Conservation (phyloP, 2,888 invertebrate species). For the Cheilosia urbana region DNA sequence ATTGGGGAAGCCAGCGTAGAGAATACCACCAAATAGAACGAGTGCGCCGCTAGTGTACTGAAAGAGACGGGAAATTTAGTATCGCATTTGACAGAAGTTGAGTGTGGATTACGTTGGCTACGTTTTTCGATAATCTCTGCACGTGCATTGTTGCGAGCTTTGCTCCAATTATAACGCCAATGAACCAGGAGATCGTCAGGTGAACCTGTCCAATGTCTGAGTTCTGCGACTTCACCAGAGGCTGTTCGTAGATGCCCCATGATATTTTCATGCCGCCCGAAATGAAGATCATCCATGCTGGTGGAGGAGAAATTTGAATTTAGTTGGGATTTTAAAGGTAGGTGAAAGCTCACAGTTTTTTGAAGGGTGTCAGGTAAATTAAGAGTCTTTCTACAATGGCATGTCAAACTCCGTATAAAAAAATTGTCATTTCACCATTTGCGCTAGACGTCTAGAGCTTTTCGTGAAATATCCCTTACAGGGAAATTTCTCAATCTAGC, state of each 20-base stretch:
- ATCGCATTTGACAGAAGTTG: not conserved
- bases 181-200: slow-evolving; percentile 80
- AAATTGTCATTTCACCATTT: too few relatives aligned
- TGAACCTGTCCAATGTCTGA: slow-evolving; percentile 76
- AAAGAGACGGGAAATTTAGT: slow-evolving; percentile 10
- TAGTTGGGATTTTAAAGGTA: not conserved
- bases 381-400: too few relatives aligned
- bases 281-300: slow-evolving; percentile 77
- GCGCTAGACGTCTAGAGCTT: too few relatives aligned
- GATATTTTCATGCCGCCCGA: slow-evolving; percentile 80
- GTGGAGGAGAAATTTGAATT: not conserved
- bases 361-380: too few relatives aligned
- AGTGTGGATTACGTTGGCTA: slow-evolving; percentile 79
- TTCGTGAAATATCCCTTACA: too few relatives aligned
- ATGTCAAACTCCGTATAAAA: too few relatives aligned
- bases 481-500: too few relatives aligned
- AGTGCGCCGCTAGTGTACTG: slow-evolving; percentile 80
- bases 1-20: slow-evolving; percentile 78
- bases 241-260: slow-evolving; percentile 77
- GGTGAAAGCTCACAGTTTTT: not conserved
- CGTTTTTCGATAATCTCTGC: slow-evolving; percentile 80
- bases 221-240: slow-evolving; percentile 29
- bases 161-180: slow-evolving; percentile 80
- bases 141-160: slow-evolving; percentile 79
- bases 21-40: slow-evolving; percentile 79